These are phyloP conservation scores for Spea hammondii DNA, from an alignment of 2,797 vertebrate species.

Conservation along the genomic window DNA sequence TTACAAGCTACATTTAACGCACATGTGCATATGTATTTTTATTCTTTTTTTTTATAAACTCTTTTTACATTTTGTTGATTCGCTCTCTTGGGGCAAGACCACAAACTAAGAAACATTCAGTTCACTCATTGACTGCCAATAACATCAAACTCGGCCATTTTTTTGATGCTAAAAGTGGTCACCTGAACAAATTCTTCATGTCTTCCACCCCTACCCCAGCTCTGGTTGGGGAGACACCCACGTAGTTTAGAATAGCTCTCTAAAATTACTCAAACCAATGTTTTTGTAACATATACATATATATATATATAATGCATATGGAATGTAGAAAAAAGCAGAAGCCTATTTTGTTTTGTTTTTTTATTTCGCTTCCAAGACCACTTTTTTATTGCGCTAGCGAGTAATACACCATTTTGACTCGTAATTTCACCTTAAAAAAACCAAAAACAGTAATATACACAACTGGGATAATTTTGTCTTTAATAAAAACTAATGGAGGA, in stretches of 20 bases:
- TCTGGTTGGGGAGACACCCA: background rate
- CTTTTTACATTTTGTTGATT: conserved; percentile 2
- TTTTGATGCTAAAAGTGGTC: conserved; percentile 40
- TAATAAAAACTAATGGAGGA: no score
- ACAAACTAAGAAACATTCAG: conserved; percentile 27
- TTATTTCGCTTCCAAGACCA: conserved; percentile 5
- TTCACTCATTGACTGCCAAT: conserved; percentile 40
- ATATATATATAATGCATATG: conserved; percentile 17
- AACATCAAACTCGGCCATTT: conserved; percentile 36
- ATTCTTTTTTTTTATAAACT: background rate
- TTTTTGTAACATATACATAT: conserved; percentile 8
- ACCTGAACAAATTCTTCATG: conserved; percentile 37
- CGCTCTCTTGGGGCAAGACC: conserved; percentile 25
- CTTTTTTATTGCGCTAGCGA: conserved; percentile 13
- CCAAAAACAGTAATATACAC: no score
- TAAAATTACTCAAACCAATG: conserved; percentile 8
- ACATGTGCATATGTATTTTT: conserved; percentile 7
- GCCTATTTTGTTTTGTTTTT: conserved; percentile 27
- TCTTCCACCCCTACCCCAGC: conserved; percentile 13
- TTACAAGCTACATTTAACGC: conserved; percentile 14
- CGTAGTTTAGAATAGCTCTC: background rate
- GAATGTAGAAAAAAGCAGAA: conserved; percentile 13
- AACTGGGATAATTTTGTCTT: no score
- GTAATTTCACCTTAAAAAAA: no score
- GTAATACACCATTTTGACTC: conserved; percentile 59